Evolutionary conservation across 2,888 invertebrate genomes (phyloP).

Genomic region (Hofmannophila pseudospretella): DNA sequence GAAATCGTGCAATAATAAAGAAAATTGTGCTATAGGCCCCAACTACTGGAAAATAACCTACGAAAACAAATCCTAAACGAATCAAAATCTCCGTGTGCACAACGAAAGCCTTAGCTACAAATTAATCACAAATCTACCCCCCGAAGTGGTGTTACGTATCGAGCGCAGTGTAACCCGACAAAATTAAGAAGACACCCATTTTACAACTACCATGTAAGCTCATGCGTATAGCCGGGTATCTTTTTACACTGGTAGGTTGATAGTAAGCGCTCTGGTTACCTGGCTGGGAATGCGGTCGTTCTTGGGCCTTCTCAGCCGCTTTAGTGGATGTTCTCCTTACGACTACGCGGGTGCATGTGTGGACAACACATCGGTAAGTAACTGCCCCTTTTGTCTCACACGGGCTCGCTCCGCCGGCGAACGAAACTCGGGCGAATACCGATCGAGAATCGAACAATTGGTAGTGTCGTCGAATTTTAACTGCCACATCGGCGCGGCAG

Average conservation of each 20-base stretch:
- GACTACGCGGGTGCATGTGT: constrained; percentile 77
- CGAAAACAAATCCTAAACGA: constrained; percentile 25
- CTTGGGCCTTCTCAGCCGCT: constrained; percentile 78
- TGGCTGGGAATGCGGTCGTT: constrained; percentile 78
- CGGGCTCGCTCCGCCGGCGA: constrained; percentile 45
- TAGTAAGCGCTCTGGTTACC: constrained; percentile 71
- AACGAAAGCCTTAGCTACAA: constrained; percentile 27
- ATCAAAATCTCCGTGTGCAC: constrained; percentile 19
- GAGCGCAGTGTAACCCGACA: constrained; percentile 13
- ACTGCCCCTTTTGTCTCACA: constrained; percentile 42
- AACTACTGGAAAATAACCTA: constrained; percentile 40
- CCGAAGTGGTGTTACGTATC: constrained; percentile 15
- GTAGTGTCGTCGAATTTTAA: background rate
- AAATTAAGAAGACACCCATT: constrained; percentile 34
- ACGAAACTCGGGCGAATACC: constrained; percentile 17
- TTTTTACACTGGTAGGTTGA: constrained; percentile 51
- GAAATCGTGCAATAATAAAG: constrained; percentile 56
- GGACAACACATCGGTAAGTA: constrained; percentile 75
- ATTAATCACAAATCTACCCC: constrained; percentile 37
- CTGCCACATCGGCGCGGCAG: background rate
- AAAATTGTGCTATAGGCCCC: constrained; percentile 53
- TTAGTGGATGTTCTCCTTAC: constrained; percentile 79
- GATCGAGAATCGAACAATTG: background rate
- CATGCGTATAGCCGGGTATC: constrained; percentile 61
- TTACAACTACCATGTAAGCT: constrained; percentile 57